Conservation (phyloP, 1,140 invertebrate genomes). For the Papilio xuthus region DNA sequence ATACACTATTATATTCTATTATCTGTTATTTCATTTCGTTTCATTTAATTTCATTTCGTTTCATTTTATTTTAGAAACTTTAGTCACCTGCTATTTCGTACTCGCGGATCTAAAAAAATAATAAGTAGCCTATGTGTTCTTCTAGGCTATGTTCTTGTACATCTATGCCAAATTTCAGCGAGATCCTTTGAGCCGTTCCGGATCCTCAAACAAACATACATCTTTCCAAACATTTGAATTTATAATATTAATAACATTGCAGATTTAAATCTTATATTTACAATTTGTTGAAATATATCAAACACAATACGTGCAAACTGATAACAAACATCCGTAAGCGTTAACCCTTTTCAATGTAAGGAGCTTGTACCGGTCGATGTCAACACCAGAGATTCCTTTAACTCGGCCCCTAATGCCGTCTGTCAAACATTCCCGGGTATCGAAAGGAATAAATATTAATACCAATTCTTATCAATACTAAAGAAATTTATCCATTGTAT, state of each 20-base stretch:
- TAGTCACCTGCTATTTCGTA: too few relatives aligned
- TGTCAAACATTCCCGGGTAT: slow-evolving; percentile 23
- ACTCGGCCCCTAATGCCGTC: slow-evolving; percentile 1
- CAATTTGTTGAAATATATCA: slow-evolving; percentile 14
- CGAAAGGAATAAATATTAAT: slow-evolving; percentile 8
- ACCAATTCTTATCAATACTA: background rate
- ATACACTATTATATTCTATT: too few relatives aligned
- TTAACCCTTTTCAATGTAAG: slow-evolving; percentile 29
- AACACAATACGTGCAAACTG: background rate
- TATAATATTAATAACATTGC: background rate
- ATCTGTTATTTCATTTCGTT: too few relatives aligned
- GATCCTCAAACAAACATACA: too few relatives aligned
- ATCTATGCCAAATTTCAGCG: too few relatives aligned
- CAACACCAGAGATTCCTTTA: slow-evolving; percentile 36
- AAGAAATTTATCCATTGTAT: background rate
- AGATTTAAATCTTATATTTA: background rate
- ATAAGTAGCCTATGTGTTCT: too few relatives aligned
- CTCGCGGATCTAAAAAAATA: too few relatives aligned
- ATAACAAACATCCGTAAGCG: slow-evolving; percentile 10
- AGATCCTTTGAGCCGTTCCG: too few relatives aligned
- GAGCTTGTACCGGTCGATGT: slow-evolving; percentile 31
- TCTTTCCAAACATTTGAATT: too few relatives aligned
- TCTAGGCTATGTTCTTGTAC: too few relatives aligned
- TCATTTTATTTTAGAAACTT: too few relatives aligned
- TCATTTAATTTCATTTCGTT: too few relatives aligned